Evolutionary conservation across 2,113 vertebrate genomes (phyloP).

Genomic region (Columba livia): DNA sequence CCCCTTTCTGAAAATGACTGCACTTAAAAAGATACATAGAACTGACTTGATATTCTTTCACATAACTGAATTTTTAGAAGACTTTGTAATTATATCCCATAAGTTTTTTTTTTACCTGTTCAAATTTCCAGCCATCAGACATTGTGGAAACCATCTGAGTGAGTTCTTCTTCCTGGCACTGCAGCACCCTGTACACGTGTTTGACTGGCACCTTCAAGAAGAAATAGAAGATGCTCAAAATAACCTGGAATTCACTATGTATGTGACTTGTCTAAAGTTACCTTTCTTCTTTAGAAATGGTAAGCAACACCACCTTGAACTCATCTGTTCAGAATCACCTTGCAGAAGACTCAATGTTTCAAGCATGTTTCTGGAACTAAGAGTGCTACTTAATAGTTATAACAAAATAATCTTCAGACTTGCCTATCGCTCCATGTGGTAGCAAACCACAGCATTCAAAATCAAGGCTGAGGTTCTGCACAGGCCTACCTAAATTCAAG

Average conservation of each 20-base stretch:
- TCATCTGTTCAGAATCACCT: background rate
- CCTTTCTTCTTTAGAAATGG: background rate
- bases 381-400: background rate
- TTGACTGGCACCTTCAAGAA: slow-evolving; percentile 88
- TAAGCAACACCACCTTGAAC: background rate
- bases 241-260: background rate
- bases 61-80: background rate
- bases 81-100: background rate
- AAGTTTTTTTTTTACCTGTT: slow-evolving; percentile 82
- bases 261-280: background rate
- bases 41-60: background rate
- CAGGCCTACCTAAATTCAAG: background rate
- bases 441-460: background rate
- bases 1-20: background rate
- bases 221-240: background rate
- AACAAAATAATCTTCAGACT: background rate
- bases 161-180: slow-evolving; percentile 98
- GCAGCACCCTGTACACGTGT: slow-evolving; percentile 96
- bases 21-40: background rate
- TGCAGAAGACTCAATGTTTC: background rate
- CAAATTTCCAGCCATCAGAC: slow-evolving; percentile 99
- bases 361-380: background rate
- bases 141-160: slow-evolving; percentile 99
- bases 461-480: background rate
- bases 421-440: background rate